A percentile compares a stretch with the other conserved stretches of the same genome.
These are phyloP conservation scores for Podocnemis expansa DNA, from an alignment of 2,113 vertebrate species.

Conservation along the genomic window DNA sequence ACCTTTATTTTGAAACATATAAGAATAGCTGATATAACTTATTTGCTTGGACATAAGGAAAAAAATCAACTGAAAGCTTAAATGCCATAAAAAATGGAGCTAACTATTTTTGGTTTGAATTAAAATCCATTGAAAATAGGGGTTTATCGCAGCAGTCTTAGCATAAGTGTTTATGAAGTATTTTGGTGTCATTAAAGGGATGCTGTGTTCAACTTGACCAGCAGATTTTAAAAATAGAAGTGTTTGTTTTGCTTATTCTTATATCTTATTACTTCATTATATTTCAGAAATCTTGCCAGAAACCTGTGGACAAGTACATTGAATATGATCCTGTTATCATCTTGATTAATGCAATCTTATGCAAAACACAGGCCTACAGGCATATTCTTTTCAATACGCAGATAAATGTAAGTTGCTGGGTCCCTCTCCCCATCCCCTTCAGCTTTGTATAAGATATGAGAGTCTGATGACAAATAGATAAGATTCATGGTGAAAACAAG, in stretches of 20 bases:
- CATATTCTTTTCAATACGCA: constrained; percentile 96
- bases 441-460: neutral
- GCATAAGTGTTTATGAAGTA: neutral
- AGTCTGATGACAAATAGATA: neutral
- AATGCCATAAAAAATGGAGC: neutral
- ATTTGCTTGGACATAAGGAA: neutral
- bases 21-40: neutral
- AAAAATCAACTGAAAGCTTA: neutral
- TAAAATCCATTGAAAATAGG: constrained; percentile 15
- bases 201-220: neutral
- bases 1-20: neutral
- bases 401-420: constrained; percentile 87
- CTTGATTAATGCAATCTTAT: constrained; percentile 94
- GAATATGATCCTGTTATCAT: constrained; percentile 99
- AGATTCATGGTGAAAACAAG: neutral
- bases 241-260: neutral
- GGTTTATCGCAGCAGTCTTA: constrained; percentile 1
- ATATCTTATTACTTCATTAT: constrained; percentile 51
- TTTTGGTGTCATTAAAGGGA: neutral
- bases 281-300: constrained; percentile 92
- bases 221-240: neutral
- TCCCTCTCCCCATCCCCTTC: neutral
- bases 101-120: neutral
- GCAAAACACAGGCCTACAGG: constrained; percentile 94
- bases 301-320: constrained; percentile 97